A percentile compares a stretch with the other conserved stretches of the same genome.
Evolutionary conservation across 2,888 invertebrate genomes (phyloP).

Genomic region (Dolichomitus sp.): DNA sequence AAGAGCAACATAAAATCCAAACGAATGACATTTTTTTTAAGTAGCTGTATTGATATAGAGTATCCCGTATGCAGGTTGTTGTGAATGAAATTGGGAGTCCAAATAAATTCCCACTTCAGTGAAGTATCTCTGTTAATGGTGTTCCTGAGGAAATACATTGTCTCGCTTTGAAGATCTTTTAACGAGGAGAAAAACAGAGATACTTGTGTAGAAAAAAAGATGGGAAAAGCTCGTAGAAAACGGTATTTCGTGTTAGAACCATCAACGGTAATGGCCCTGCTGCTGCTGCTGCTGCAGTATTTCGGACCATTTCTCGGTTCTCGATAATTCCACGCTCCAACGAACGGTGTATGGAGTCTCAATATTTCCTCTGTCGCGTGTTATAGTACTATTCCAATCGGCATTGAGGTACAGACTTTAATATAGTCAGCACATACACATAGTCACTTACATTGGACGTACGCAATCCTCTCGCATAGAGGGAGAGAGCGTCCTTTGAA

Average conservation of each 20-base stretch:
- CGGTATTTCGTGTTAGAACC: conserved; percentile 21
- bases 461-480: background rate
- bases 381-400: conserved; percentile 18
- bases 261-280: conserved; percentile 40
- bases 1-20: background rate
- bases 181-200: conserved; percentile 47
- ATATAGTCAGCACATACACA: background rate
- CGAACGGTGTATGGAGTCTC: conserved; percentile 26
- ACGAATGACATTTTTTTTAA: background rate
- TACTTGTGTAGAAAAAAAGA: background rate
- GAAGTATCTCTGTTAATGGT: conserved; percentile 7
- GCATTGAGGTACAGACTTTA: background rate
- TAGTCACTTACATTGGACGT: background rate
- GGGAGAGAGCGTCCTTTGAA: conserved; percentile 15
- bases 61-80: background rate
- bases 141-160: conserved; percentile 23
- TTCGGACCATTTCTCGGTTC: background rate
- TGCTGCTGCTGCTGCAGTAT: background rate
- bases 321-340: conserved; percentile 22
- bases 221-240: conserved; percentile 25
- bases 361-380: conserved; percentile 5
- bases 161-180: conserved; percentile 49
- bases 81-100: conserved; percentile 9
- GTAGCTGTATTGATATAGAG: background rate
- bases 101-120: background rate